Evolutionary conservation across 2,113 vertebrate species (phyloP).

Genomic region (Ondatra zibethicus): DNA sequence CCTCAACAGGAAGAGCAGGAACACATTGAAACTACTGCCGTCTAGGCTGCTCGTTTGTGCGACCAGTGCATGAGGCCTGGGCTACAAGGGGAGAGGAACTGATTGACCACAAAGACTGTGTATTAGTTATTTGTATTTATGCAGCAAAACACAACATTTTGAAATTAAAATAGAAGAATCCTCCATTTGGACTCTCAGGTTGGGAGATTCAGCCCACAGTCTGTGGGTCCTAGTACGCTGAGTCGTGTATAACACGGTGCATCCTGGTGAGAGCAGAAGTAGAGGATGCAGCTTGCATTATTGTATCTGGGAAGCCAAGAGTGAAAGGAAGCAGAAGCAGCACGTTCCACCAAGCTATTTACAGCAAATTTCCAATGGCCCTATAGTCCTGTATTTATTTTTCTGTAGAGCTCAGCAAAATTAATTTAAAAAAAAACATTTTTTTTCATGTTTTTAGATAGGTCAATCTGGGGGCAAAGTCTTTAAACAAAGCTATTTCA

Average conservation of each 20-base stretch:
- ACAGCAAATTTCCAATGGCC: neutral
- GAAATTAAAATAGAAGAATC: neutral
- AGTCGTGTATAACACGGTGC: rapidly evolving
- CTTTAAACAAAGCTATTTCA: neutral
- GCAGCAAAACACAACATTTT: neutral
- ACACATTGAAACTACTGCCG: neutral
- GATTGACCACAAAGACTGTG: neutral
- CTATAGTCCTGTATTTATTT: too few species aligned
- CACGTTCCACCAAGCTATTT: too few species aligned
- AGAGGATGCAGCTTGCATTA: neutral
- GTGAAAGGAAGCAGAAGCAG: neutral
- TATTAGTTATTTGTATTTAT: neutral
- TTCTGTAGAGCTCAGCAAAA: too few species aligned
- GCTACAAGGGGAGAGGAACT: neutral
- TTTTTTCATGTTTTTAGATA: neutral
- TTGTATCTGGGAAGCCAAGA: neutral
- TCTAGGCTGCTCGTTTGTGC: neutral
- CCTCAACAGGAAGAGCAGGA: neutral
- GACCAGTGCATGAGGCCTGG: rapidly evolving
- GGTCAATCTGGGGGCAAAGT: too few species aligned
- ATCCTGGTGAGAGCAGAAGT: rapidly evolving
- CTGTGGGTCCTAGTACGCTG: neutral
- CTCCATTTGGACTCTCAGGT: neutral
- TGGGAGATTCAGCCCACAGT: too few species aligned
- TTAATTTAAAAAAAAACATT: too few species aligned